A percentile compares a stretch with the other conserved stretches of the same genome.
These are phyloP conservation scores for Orientallactaga sibirica DNA, from an alignment of 2,797 vertebrate species.

Conservation along the genomic window DNA sequence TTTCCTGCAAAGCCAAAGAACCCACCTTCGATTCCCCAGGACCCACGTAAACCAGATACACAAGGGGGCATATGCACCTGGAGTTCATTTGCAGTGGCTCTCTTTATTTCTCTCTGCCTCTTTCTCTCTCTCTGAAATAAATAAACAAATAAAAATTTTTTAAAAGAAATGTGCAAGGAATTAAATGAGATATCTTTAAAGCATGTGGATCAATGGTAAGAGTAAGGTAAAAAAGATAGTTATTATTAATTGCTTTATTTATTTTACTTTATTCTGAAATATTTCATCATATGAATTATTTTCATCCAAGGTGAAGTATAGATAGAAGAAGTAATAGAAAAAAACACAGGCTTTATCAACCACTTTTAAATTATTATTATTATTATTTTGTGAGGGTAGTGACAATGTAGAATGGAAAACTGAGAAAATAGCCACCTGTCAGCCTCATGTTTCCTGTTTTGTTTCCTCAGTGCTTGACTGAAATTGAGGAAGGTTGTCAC, in stretches of 20 bases:
- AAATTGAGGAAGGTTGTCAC: not conserved
- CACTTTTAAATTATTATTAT: not conserved
- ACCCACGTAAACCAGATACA: too few relatives aligned
- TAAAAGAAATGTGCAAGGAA: not conserved
- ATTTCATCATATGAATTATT: not conserved
- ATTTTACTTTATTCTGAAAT: not conserved
- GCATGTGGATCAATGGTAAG: not conserved
- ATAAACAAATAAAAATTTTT: too few relatives aligned
- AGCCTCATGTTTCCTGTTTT: not conserved
- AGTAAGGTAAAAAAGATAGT: not conserved
- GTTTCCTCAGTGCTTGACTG: not conserved
- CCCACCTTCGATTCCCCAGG: too few relatives aligned
- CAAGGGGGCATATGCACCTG: too few relatives aligned
- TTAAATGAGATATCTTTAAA: constrained; percentile 11
- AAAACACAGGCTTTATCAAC: not conserved
- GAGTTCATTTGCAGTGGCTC: too few relatives aligned
- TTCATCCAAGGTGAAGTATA: not conserved
- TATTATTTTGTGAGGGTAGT: not conserved
- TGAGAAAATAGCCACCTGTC: not conserved
- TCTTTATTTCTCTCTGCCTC: too few relatives aligned
- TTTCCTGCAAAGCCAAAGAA: too few relatives aligned
- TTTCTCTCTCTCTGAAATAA: too few relatives aligned
- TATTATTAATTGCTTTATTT: not conserved
- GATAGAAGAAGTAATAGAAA: not conserved
- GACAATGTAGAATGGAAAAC: not conserved